These are phyloP conservation scores for Onychomys leucogaster DNA, from an alignment of 2,797 vertebrate species.

Conservation along the genomic window DNA sequence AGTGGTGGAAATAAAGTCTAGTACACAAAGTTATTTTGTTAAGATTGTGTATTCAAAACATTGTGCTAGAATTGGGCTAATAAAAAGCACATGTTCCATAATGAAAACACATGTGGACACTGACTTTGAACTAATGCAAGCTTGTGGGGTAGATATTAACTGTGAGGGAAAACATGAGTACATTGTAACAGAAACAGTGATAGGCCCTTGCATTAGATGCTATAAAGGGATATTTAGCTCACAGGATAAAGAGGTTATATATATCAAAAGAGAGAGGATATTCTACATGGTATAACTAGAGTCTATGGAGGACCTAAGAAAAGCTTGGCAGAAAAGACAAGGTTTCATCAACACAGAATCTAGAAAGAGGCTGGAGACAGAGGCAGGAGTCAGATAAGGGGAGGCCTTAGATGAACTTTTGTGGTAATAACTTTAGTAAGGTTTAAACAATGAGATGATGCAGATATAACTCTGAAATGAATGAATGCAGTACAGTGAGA, in stretches of 20 bases:
- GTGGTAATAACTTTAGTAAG: neutral
- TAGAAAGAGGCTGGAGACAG: neutral
- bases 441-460: neutral
- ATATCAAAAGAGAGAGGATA: neutral
- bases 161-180: neutral
- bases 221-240: neutral
- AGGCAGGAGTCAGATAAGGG: neutral
- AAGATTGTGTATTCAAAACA: neutral
- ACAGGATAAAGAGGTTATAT: neutral
- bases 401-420: neutral
- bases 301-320: neutral
- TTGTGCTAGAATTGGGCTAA: too few relatives aligned
- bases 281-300: neutral
- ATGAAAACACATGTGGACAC: neutral
- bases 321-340: neutral
- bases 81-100: neutral
- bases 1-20: neutral
- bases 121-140: neutral
- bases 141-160: neutral
- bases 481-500: neutral
- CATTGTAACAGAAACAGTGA: neutral
- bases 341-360: neutral
- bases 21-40: neutral
- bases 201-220: neutral
- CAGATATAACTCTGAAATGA: neutral